phyloP scores from a whole-genome alignment of 2,797 vertebrate species.

The Chrosomus eos region DNA sequence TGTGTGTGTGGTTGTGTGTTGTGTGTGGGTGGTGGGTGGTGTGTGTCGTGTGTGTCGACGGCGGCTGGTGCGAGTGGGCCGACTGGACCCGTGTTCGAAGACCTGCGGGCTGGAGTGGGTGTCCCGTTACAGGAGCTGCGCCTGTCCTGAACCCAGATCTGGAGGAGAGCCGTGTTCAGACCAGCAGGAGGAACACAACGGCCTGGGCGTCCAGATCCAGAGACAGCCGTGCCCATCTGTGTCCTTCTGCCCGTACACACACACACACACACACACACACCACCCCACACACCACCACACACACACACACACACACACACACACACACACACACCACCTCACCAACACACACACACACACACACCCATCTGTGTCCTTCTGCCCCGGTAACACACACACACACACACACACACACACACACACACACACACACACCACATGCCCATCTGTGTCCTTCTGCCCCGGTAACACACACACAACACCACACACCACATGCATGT shows the following conservation, averaged over 20 bases:
- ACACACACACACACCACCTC: too few species aligned
- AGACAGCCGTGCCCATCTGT: slow-evolving; percentile 77
- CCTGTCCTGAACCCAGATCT: slow-evolving; percentile 80
- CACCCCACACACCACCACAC: too few species aligned
- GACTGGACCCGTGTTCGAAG: slow-evolving; percentile 86
- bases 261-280: neutral
- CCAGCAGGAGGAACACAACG: slow-evolving; percentile 73
- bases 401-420: too few species aligned
- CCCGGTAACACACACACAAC: neutral
- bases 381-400: too few species aligned
- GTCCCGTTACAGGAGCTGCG: slow-evolving; percentile 83
- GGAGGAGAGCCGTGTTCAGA: slow-evolving; percentile 76
- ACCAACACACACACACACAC: too few species aligned
- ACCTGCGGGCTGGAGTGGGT: slow-evolving; percentile 83
- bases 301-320: too few species aligned
- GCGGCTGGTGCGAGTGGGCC: slow-evolving; percentile 87
- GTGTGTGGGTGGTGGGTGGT: too few species aligned
- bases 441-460: too few species aligned
- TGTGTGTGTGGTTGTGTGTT: too few species aligned
- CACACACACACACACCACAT: too few species aligned
- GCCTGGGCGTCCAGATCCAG: slow-evolving; percentile 80
- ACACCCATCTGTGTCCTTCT: too few species aligned
- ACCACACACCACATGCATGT: too few species aligned
- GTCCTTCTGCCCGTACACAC: slow-evolving; percentile 81
- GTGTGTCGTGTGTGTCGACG: slow-evolving; percentile 60